Evolutionary conservation across 2,113 vertebrate species (phyloP), one percentile per base, ranked within the genome.

Genomic region (Notiomystis cincta): DNA sequence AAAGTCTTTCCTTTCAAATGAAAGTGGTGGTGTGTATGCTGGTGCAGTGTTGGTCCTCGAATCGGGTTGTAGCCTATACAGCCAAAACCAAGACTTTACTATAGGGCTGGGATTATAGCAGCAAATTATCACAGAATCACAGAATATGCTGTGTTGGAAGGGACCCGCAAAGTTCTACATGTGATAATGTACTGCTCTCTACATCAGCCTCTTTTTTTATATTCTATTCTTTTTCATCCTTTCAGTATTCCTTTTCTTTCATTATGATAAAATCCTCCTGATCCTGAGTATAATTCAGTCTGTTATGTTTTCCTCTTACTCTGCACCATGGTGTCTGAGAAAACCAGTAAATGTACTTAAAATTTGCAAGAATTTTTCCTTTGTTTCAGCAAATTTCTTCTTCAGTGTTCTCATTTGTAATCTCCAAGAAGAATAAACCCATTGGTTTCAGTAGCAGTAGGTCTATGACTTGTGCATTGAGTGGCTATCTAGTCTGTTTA

Each of bases 21-120:
- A 35, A 65, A 71, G 10, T 17, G 5, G 22, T 75, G 4, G 1
- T 60, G 10, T 89, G 13, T 47, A 14, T 40, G 66, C 19, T 50
- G 15, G 3, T 89, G 22, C 27, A 50, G 0, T 53, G 19, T 31
- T 60, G 21, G 7, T 71, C 58, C 23, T 82, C 0, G 0, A 37
- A 48, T 69, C 18, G 3, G 1, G 4, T 61, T 93, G 33, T 60
- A 53, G 24, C 27, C 14, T 65, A 7, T 58, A 7, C 6, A 76
- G 25, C 84, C n/a, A 65, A 83, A 89, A 45, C n/a, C 9, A 76
- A 62, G 45, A 76, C 44, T 76, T 94, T 27, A 42, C 23, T 87
- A 42, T 15, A 60, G 13, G 27, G 7, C 60, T 61, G 24, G 8
- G 3, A 38, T 87, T 85, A 38, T 22, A 87, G 31, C 70, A 89